Conservation (phyloP, 2,113 vertebrate genomes). For the Balaeniceps rex region DNA sequence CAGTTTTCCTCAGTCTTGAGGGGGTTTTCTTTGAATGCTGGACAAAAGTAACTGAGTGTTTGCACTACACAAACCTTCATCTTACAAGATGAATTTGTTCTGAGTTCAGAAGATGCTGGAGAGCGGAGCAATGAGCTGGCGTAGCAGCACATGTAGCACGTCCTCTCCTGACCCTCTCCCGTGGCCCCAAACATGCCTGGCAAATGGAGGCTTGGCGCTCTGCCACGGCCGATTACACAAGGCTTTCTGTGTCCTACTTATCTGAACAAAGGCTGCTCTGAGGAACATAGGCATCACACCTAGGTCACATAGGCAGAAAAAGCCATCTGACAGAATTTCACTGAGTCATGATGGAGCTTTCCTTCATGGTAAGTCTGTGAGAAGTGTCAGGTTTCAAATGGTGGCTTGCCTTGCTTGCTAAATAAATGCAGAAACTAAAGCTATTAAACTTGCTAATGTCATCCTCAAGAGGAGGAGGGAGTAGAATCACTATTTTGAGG, state of each 20-base stretch:
- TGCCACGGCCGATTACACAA: conserved; percentile 62
- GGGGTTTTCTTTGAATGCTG: neutral
- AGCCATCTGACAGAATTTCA: conserved; percentile 32
- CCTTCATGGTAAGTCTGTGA: conserved; percentile 58
- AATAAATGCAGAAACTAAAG: neutral
- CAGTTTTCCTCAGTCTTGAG: neutral
- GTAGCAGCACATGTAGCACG: conserved; percentile 50
- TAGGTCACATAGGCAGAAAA: conserved; percentile 49
- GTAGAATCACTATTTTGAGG: neutral
- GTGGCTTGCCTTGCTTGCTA: neutral
- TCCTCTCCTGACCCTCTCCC: conserved; percentile 61
- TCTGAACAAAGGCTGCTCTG: conserved; percentile 57
- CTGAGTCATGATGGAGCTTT: conserved; percentile 57
- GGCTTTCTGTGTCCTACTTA: conserved; percentile 47
- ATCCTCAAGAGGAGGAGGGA: neutral
- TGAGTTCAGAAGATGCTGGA: neutral
- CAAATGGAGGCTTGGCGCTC: conserved; percentile 62
- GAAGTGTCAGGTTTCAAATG: conserved; percentile 27
- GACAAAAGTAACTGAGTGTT: neutral
- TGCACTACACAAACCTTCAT: neutral
- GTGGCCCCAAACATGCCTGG: conserved; percentile 29
- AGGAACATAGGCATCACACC: neutral
- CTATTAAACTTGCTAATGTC: neutral
- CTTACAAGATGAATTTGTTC: neutral
- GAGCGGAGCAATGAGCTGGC: neutral